Evolutionary conservation across 1,140 invertebrate genomes (phyloP), one percentile per base, ranked within the genome.

Genomic region (Calephelis virginiensis): DNA sequence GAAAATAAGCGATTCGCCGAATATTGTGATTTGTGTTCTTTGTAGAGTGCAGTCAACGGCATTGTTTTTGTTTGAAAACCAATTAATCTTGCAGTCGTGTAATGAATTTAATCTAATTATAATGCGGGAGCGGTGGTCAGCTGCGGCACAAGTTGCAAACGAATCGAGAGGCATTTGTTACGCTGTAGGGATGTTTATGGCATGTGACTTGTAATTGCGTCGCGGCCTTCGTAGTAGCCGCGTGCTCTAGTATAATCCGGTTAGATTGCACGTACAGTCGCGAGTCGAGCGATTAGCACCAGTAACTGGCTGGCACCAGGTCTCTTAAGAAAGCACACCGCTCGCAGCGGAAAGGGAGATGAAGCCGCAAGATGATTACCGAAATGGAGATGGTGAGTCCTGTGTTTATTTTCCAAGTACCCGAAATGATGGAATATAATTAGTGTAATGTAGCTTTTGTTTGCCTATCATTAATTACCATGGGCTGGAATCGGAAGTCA

Each of bases 301-400:
- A 43, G 40, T 43, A 9, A 43, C 40, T 6, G 40, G 8, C 46
- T 62, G 43, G 64, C 53, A 47, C 17, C 10, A 61, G 59, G 65
- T 69, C 50, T 70, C 60, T 62, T 63, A 67, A 63, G 43, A 66
- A 47, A 46, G 61, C 6, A 43, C 11, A 50, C 64, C 13, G 63
- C 17, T 14, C 56, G 53, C 63, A 46, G 67, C 50, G 46, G 47
- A 38, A 56, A 43, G 53, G 47, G 69, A 71, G 70, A 82, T 82
- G 80, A 82, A 79, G 71, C 81, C 80, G 17, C 80, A 75, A 48
- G 79, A 84, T 66, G 77, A 84, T 63, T 84, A 77, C 67, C 76
- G 77, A 53, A 86, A 86, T 63, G 82, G 83, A 61, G 82, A 86
- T 56, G 82, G 83, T 82, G 61, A 43, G 40, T 43, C 40, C 40